Percentiles rank a stretch among this genome's conserved stretches.
Evolutionary conservation across 1,140 invertebrate genomes (phyloP).

Genomic region (Chlorops oryzae): DNA sequence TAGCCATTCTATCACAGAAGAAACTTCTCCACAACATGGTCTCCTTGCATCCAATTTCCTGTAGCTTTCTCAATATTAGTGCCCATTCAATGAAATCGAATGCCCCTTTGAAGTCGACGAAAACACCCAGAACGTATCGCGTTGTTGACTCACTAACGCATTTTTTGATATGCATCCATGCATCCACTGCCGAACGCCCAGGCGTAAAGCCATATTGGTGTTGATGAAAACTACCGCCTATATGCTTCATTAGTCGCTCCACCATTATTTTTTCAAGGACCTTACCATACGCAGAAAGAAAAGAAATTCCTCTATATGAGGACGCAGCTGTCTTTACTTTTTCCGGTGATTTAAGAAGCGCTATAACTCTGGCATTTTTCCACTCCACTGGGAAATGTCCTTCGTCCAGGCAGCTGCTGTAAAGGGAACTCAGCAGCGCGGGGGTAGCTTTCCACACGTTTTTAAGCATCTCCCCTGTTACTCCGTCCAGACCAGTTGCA

Average conservation of each 20-base stretch:
- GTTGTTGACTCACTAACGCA: too few relatives aligned
- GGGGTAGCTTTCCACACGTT: constrained; percentile 7
- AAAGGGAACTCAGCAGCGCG: not conserved
- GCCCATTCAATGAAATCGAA: too few relatives aligned
- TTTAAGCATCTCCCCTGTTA: constrained; percentile 6
- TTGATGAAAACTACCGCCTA: too few relatives aligned
- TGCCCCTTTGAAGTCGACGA: too few relatives aligned
- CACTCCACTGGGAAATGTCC: constrained; percentile 7
- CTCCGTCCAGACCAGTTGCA: constrained; percentile 3
- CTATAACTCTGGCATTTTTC: constrained; percentile 23
- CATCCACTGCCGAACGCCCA: too few relatives aligned
- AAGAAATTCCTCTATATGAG: constrained; percentile 32
- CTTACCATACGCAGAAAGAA: constrained; percentile 27
- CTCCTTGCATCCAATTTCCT: too few relatives aligned
- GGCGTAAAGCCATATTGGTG: too few relatives aligned
- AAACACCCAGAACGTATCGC: too few relatives aligned
- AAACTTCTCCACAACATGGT: too few relatives aligned
- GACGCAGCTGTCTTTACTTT: constrained; percentile 1
- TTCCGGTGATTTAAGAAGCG: constrained; percentile 22
- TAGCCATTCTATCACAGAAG: too few relatives aligned
- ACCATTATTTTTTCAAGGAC: constrained; percentile 27
- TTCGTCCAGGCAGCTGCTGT: not conserved
- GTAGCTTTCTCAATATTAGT: too few relatives aligned
- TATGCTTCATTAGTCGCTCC: constrained; percentile 12
- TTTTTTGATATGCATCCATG: too few relatives aligned